Evolutionary conservation across 1,140 invertebrate genomes (phyloP).

Genomic region (Kradibia gibbosae): DNA sequence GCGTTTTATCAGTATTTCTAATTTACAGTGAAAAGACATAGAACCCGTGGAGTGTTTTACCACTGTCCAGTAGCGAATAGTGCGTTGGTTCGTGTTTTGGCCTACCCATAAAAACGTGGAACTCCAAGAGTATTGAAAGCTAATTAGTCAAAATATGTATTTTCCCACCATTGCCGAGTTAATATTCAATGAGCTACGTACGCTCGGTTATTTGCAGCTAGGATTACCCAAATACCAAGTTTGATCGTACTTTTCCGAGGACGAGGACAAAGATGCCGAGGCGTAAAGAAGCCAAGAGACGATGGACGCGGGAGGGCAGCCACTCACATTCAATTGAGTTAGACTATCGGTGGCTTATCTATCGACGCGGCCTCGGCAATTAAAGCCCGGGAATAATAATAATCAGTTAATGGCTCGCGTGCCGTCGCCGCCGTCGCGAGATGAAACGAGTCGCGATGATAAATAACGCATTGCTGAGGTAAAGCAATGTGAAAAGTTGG

Average conservation of each 20-base stretch:
- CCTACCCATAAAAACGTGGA: neutral
- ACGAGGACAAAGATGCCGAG: neutral
- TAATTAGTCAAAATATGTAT: neutral
- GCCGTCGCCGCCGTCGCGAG: neutral
- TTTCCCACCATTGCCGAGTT: neutral
- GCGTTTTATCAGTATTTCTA: neutral
- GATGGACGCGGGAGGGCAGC: conserved; percentile 6
- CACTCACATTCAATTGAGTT: neutral
- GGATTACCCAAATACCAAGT: neutral
- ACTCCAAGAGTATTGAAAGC: neutral
- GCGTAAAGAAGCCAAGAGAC: conserved; percentile 37
- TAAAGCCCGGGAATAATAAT: conserved; percentile 55
- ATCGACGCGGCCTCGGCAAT: conserved; percentile 56
- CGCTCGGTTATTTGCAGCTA: neutral
- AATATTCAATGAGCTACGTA: neutral
- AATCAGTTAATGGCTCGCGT: conserved; percentile 48
- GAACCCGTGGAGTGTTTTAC: neutral
- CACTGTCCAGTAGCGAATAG: neutral
- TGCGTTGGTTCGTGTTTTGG: neutral
- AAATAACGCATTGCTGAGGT: conserved; percentile 16
- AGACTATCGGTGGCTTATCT: conserved; percentile 52
- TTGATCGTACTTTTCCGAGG: neutral
- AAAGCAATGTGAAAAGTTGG: conserved; percentile 1
- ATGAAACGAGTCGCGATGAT: conserved; percentile 44
- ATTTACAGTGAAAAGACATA: neutral